A percentile compares a stretch with the other conserved stretches of the same genome.
phyloP scores from a whole-genome alignment of 2,888 invertebrate genomes.

The Willowsia nigromaculata region DNA sequence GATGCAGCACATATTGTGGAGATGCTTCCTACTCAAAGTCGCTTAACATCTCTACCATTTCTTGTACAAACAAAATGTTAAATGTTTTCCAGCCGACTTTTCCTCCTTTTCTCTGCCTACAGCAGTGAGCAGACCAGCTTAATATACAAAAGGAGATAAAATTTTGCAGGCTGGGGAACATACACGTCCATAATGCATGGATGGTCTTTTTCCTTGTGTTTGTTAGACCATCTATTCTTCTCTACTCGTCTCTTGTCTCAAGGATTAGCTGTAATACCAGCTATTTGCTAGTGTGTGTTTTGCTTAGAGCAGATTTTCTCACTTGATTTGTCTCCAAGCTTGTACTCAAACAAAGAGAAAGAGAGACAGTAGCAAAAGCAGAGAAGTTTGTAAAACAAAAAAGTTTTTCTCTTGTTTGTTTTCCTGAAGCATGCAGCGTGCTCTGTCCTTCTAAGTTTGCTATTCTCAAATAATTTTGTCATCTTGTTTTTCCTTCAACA shows the following conservation, averaged over 20 bases:
- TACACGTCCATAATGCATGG: neutral
- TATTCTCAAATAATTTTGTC: neutral
- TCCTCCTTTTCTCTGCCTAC: neutral
- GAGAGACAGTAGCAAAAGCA: no score
- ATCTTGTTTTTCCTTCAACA: neutral
- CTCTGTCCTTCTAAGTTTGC: neutral
- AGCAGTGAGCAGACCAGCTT: neutral
- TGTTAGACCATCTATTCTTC: neutral
- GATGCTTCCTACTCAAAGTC: no score
- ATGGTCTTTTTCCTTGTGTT: neutral
- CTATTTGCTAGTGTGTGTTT: no score
- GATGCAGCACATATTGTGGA: no score
- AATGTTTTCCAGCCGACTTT: neutral
- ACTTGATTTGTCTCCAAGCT: neutral
- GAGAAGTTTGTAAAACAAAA: no score
- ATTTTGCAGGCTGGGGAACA: no score
- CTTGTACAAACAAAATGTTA: conserved; percentile 36
- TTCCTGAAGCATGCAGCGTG: neutral
- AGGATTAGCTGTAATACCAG: no score
- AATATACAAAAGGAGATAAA: no score
- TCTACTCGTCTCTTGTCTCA: no score
- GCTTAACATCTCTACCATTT: neutral
- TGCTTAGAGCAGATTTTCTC: neutral
- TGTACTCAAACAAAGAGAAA: no score
- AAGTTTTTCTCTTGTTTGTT: neutral